Evolutionary conservation across 1,140 invertebrate species (phyloP).

Genomic region (Leucophenga varia): DNA sequence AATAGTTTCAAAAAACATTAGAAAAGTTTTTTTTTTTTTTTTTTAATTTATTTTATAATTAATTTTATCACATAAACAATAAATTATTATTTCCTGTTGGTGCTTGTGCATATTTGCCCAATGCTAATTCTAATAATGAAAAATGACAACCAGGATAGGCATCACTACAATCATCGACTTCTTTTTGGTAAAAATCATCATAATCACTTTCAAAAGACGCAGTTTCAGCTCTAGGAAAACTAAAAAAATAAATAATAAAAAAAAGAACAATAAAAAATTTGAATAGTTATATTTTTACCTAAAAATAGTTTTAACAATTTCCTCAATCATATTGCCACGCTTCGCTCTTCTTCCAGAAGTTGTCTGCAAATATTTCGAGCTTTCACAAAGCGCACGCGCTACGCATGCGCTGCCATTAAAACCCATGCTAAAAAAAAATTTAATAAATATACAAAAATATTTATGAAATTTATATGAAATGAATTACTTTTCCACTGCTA

Average conservation of each 20-base stretch:
- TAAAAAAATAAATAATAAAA: not conserved
- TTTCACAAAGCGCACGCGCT: conserved; percentile 69
- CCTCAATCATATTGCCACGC: conserved; percentile 66
- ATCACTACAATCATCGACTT: conserved; percentile 58
- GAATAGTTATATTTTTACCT: too few relatives aligned
- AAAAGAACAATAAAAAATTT: not conserved
- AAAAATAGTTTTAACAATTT: conserved; percentile 67
- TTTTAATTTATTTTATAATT: not conserved
- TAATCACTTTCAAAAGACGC: not conserved
- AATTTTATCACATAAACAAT: too few relatives aligned
- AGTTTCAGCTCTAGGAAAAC: not conserved
- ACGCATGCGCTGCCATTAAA: conserved; percentile 68
- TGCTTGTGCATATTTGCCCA: conserved; percentile 65
- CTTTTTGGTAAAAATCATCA: conserved; percentile 3
- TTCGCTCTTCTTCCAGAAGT: conserved; percentile 57
- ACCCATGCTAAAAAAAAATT: conserved; percentile 67
- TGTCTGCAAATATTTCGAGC: conserved; percentile 62
- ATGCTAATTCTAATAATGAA: conserved; percentile 69
- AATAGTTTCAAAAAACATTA: not conserved
- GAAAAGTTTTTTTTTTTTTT: conserved; percentile 1
- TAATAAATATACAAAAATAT: not conserved
- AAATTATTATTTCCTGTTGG: conserved; percentile 32
- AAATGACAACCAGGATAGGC: conserved; percentile 67
- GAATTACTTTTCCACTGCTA: conserved; percentile 67
- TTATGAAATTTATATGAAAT: not conserved